Conservation (phyloP, 2,113 vertebrate genomes). For the Sander vitreus region DNA sequence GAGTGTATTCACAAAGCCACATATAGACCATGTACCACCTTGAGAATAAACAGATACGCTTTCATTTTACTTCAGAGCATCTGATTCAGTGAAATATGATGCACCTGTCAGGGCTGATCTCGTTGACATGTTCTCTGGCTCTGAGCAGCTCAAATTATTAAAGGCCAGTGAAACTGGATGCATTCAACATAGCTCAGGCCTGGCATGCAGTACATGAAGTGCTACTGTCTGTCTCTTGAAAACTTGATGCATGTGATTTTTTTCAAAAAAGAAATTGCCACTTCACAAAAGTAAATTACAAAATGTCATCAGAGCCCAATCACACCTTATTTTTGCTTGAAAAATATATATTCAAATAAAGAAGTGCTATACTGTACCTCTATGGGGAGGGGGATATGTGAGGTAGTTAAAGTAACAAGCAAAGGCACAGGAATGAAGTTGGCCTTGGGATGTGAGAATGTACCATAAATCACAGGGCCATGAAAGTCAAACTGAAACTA, state of each 20-base stretch:
- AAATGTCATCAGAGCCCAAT: not conserved
- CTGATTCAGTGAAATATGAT: constrained; percentile 4
- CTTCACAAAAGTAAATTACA: not conserved
- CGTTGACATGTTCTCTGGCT: constrained; percentile 9
- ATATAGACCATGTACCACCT: not conserved
- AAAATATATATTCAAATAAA: not conserved
- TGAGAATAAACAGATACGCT: not conserved
- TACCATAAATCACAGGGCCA: constrained; percentile 41
- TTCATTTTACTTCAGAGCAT: not conserved
- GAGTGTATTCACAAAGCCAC: no score
- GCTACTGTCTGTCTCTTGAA: not conserved
- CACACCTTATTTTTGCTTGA: not conserved
- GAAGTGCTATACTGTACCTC: not conserved
- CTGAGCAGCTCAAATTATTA: constrained; percentile 31
- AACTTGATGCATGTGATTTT: not conserved
- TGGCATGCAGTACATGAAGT: constrained; percentile 21
- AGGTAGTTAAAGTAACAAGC: constrained; percentile 24
- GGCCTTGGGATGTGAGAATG: constrained; percentile 24
- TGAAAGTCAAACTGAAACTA: constrained; percentile 30
- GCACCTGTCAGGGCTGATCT: constrained; percentile 9
- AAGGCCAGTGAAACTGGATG: constrained; percentile 41
- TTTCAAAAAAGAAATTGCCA: not conserved
- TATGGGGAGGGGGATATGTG: not conserved
- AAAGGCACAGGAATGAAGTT: constrained; percentile 36
- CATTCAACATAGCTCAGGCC: constrained; percentile 18